Conservation (phyloP, 2,113 vertebrate genomes). For the Odocoileus hemionus region DNA sequence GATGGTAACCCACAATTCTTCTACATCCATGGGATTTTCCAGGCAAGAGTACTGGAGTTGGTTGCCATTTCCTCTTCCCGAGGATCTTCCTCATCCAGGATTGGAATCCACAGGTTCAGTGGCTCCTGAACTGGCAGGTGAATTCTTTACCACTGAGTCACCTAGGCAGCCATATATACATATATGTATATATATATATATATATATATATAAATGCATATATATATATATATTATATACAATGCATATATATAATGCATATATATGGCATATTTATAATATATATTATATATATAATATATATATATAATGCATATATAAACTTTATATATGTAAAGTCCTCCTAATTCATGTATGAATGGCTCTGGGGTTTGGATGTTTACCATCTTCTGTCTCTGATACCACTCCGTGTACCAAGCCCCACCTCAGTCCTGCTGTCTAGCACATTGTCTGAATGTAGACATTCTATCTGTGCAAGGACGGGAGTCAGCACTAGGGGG, state of each 20-base stretch:
- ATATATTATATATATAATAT: too few relatives aligned
- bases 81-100: not conserved
- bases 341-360: not conserved
- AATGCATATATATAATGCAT: too few relatives aligned
- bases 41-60: not conserved
- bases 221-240: too few relatives aligned
- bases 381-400: not conserved
- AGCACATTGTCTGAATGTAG: not conserved
- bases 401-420: not conserved
- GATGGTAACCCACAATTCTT: not conserved
- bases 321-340: not conserved
- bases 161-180: not conserved
- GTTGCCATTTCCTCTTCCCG: not conserved
- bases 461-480: not conserved
- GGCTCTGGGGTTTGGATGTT: not conserved
- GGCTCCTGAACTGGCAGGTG: not conserved
- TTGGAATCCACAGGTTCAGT: not conserved
- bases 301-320: too few relatives aligned
- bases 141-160: not conserved
- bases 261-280: not conserved
- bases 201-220: too few relatives aligned
- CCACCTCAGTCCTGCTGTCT: not conserved
- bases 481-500: not conserved
- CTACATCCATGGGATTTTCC: not conserved
- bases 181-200: not conserved